Conservation (phyloP, 1,140 invertebrate species). For the Rhopalosiphum maidis region DNA sequence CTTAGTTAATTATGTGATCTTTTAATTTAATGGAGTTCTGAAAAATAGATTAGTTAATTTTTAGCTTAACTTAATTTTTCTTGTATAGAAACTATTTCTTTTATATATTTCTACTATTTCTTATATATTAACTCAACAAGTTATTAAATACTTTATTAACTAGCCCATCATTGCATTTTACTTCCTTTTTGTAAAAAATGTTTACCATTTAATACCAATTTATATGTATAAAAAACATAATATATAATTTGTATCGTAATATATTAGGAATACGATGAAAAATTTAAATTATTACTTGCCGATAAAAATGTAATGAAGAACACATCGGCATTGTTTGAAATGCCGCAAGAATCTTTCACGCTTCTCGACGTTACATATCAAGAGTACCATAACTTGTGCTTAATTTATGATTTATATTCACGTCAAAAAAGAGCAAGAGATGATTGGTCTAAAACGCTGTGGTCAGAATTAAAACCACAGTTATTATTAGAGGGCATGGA, state of each 20-base stretch:
- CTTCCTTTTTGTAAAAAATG: background rate
- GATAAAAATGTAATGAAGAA: background rate
- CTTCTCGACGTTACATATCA: slow-evolving; percentile 67
- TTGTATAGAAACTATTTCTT: too few relatives aligned
- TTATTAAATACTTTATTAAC: background rate
- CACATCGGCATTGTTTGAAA: background rate
- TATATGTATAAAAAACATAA: background rate
- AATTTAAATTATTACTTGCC: slow-evolving; percentile 14
- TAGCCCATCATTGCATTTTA: background rate
- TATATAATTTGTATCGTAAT: background rate
- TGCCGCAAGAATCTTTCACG: background rate
- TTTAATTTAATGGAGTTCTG: too few relatives aligned
- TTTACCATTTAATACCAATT: background rate
- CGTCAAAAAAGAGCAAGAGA: slow-evolving; percentile 77
- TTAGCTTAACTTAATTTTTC: background rate
- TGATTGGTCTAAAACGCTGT: slow-evolving; percentile 83
- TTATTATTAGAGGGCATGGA: slow-evolving; percentile 86
- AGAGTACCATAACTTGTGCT: slow-evolving; percentile 76
- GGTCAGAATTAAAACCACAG: slow-evolving; percentile 85
- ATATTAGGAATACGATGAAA: background rate
- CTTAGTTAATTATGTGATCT: background rate
- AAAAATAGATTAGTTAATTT: background rate
- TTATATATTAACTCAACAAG: background rate
- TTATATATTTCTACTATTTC: too few relatives aligned
- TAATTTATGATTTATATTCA: slow-evolving; percentile 80